Evolutionary conservation across 1,140 invertebrate species (phyloP), one percentile per base, ranked within the genome.

Genomic region (Drosophila busckii): DNA sequence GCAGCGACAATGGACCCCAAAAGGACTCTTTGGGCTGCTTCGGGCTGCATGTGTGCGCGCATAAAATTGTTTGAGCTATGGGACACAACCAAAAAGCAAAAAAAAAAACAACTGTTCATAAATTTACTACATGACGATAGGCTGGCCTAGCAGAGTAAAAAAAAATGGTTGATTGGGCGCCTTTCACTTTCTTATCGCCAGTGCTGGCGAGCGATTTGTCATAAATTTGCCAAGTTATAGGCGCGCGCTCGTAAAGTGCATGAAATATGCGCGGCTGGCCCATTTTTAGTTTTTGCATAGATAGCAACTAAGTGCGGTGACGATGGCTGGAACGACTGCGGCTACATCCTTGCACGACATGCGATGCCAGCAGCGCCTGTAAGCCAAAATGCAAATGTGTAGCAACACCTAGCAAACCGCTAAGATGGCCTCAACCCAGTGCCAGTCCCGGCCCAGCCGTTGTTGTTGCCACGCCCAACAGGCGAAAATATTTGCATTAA

Each of bases 401-500:
- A 50, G 64, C 73, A 69, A 73, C 63, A 82, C 75, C 75, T 82
- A 41, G 1, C 34, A 34, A 34, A 28, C 42, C 41, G 37, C 44
- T 12, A 17, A 4, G 0, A 7, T 4, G 4, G 15, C 8, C 6
- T 4, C 16, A 4, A 25, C 6, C 3, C 5, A 3, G 10, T 9
- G 29, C n/a, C n/a, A 6, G 3, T 9, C 16, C 19, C 9, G 10
- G 7, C 2, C 13, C 37, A 17, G 35, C 28, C 7, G 23, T 2
- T 12, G 13, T n/a, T n/a, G 9, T 23, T 35, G 54, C 75, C 69
- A 69, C 64, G 73, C 75, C 69, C 64, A 62, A 75, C 75, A 80
- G 64, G 69, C 76, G n/a, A 75, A 82, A 80, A 80, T 76, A 80
- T 80, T 80, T 80, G 75, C 75, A 80, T 80, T 80, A 80, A 80